These are phyloP conservation scores for Melanaphis sacchari DNA, from an alignment of 1,140 invertebrate genomes.

Conservation along the genomic window DNA sequence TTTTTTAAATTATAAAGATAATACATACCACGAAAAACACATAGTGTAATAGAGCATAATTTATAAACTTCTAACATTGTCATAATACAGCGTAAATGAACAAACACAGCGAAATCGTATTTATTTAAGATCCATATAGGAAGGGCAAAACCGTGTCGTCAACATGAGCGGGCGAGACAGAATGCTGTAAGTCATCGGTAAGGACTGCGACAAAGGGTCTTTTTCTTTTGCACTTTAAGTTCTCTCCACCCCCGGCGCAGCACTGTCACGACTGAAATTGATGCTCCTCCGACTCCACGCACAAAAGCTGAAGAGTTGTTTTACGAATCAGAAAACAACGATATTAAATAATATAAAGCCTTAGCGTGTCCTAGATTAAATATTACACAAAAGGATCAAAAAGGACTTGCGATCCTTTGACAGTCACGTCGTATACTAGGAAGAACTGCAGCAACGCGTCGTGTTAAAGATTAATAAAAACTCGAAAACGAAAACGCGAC, in stretches of 20 bases:
- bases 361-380: slow-evolving; percentile 56
- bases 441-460: slow-evolving; percentile 11
- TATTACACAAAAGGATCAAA: slow-evolving; percentile 58
- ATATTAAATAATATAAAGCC: slow-evolving; percentile 58
- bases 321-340: slow-evolving; percentile 57
- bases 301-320: slow-evolving; percentile 57
- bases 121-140: slow-evolving; percentile 28
- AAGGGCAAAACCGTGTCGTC: slow-evolving; percentile 30
- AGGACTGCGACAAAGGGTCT: slow-evolving; percentile 41
- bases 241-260: slow-evolving; percentile 32
- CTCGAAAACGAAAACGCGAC: slow-evolving; percentile 52
- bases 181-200: slow-evolving; percentile 54
- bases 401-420: slow-evolving; percentile 52
- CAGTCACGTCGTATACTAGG: slow-evolving; percentile 31
- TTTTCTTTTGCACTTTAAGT: slow-evolving; percentile 56
- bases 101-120: slow-evolving; percentile 17
- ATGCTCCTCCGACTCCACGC: slow-evolving; percentile 36
- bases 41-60: slow-evolving; percentile 25
- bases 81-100: slow-evolving; percentile 28
- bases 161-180: slow-evolving; percentile 49
- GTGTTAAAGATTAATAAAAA: slow-evolving; percentile 58
- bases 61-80: slow-evolving; percentile 43
- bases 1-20: not conserved
- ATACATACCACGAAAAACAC: slow-evolving; percentile 44
- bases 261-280: slow-evolving; percentile 52